Percentiles rank a stretch among this genome's conserved stretches.
Evolutionary conservation across 2,113 vertebrate species (phyloP).

Genomic region (Excalfactoria chinensis): DNA sequence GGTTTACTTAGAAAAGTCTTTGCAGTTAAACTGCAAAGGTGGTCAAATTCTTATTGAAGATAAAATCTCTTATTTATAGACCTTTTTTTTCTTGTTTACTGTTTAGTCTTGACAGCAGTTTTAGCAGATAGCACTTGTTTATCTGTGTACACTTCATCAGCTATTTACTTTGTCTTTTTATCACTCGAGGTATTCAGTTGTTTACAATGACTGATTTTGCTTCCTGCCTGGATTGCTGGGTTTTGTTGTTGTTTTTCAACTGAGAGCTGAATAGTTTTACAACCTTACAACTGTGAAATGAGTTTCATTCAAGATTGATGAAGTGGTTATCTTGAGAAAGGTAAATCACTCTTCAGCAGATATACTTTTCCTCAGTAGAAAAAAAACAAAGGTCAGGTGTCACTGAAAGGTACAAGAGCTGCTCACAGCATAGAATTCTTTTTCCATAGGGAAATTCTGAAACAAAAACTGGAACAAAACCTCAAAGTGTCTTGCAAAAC

Average conservation of each 20-base stretch:
- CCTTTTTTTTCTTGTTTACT: not conserved
- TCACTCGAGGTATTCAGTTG: not conserved
- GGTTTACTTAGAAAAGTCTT: not conserved
- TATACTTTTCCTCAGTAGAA: not conserved
- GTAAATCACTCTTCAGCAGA: not conserved
- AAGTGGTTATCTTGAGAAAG: not conserved
- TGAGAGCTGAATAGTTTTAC: not conserved
- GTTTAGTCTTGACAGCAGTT: not conserved
- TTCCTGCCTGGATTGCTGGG: not conserved
- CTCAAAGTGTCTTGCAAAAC: not conserved
- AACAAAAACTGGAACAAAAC: not conserved
- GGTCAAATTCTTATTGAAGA: not conserved
- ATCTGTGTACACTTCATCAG: not conserved
- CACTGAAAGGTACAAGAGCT: not conserved
- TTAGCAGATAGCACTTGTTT: not conserved
- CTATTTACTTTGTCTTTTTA: not conserved
- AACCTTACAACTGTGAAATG: not conserved
- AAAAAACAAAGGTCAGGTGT: not conserved
- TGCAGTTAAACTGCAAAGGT: not conserved
- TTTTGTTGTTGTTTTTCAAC: not conserved
- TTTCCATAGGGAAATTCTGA: not conserved
- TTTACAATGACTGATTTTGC: not conserved
- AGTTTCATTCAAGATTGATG: not conserved
- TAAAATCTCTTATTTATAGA: not conserved
- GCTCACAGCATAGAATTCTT: not conserved